Evolutionary conservation across 2,113 vertebrate species (phyloP).

Genomic region (Calonectris borealis): DNA sequence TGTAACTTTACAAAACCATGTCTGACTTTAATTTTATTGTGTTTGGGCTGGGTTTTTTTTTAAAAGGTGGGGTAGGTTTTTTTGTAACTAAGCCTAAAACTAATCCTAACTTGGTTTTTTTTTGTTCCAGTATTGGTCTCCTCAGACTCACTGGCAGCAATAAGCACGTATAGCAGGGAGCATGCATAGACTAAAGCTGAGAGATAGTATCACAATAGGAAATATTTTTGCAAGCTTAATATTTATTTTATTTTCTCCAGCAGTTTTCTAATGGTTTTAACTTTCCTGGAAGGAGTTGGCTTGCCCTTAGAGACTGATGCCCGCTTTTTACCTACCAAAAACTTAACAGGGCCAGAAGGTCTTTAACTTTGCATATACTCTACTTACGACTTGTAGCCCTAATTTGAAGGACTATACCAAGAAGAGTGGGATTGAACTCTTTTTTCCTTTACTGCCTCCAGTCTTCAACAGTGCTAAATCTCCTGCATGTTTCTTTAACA

Average conservation of each 20-base stretch:
- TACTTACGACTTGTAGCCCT: background rate
- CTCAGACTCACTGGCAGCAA: background rate
- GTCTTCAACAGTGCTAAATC: background rate
- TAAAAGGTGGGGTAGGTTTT: background rate
- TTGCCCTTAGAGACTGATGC: background rate
- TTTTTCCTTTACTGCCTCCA: background rate
- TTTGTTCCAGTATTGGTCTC: background rate
- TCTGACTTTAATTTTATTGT: background rate
- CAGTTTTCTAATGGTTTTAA: background rate
- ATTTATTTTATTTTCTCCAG: background rate
- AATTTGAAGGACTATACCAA: background rate
- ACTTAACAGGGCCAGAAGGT: background rate
- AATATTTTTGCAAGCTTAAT: background rate
- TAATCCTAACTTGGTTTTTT: too few relatives aligned
- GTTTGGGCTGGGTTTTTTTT: background rate
- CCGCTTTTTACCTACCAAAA: background rate
- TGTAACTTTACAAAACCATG: background rate
- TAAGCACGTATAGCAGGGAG: background rate
- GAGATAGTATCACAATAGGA: background rate
- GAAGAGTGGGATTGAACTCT: background rate
- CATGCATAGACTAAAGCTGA: background rate
- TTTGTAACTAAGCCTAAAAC: background rate
- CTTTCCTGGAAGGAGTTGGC: background rate
- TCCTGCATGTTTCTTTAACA: background rate
- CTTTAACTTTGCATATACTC: background rate